These are phyloP conservation scores for Stenurella melanura DNA, from an alignment of 2,888 invertebrate genomes.

Conservation along the genomic window DNA sequence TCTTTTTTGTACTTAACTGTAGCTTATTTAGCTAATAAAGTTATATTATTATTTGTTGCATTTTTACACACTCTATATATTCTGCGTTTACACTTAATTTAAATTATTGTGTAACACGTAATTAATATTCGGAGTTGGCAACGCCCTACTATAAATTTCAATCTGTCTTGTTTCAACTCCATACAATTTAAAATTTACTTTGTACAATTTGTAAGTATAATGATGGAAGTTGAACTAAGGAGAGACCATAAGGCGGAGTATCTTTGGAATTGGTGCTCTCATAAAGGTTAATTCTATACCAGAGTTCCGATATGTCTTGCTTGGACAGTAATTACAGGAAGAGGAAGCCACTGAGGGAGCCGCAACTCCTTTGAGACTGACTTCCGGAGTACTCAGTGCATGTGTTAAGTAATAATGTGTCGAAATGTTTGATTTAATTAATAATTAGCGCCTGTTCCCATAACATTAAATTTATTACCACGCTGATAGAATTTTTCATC, in stretches of 20 bases:
- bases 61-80: too few species aligned
- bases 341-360: conserved; percentile 43
- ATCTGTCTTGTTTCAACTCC: too few species aligned
- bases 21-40: too few species aligned
- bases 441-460: conserved; percentile 23
- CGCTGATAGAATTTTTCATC: neutral
- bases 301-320: conserved; percentile 27
- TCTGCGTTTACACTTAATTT: too few species aligned
- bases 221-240: neutral
- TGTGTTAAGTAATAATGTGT: conserved; percentile 23
- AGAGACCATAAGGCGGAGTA: neutral
- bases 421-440: conserved; percentile 30
- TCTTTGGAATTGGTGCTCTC: conserved; percentile 4
- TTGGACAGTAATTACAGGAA: conserved; percentile 39
- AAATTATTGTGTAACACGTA: too few species aligned
- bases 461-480: conserved; percentile 21
- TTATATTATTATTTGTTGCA: too few species aligned
- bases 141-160: too few species aligned
- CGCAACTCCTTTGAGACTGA: conserved; percentile 56
- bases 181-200: too few species aligned
- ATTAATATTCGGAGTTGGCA: too few species aligned
- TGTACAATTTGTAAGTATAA: neutral
- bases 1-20: too few species aligned
- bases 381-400: conserved; percentile 49
- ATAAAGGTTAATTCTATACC: conserved; percentile 18